Evolutionary conservation across 2,113 vertebrate species (phyloP).

Genomic region (Ceyx cyanopectus): DNA sequence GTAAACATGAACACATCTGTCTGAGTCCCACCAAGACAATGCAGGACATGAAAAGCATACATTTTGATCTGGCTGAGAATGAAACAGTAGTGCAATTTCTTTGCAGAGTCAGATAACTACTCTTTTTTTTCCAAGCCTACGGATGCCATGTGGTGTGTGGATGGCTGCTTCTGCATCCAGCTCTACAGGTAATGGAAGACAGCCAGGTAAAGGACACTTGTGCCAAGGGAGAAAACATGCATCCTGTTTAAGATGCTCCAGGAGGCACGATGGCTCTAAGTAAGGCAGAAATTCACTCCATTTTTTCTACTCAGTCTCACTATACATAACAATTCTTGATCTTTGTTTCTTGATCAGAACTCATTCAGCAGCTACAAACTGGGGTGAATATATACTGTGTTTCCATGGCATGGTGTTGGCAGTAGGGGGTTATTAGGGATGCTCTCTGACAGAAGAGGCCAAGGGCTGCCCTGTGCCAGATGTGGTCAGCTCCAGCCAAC

Average conservation of each 20-base stretch:
- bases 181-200: not conserved
- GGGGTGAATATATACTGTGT: not conserved
- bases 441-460: not conserved
- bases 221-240: not conserved
- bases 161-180: not conserved
- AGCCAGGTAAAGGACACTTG: not conserved
- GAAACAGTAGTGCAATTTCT: not conserved
- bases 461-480: not conserved
- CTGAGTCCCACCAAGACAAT: not conserved
- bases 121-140: not conserved
- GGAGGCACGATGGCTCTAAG: not conserved
- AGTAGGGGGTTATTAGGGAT: not conserved
- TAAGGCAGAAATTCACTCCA: not conserved
- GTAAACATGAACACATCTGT: too few relatives aligned
- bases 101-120: not conserved
- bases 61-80: not conserved
- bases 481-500: not conserved
- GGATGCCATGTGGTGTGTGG: not conserved
- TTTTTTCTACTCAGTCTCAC: not conserved
- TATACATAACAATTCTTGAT: not conserved
- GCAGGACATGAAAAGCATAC: not conserved
- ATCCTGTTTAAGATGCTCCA: not conserved
- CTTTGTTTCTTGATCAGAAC: not conserved
- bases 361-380: not conserved
- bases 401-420: not conserved